Conservation (phyloP, 2,888 invertebrate genomes). For the Rhagophthalmus giganteus region DNA sequence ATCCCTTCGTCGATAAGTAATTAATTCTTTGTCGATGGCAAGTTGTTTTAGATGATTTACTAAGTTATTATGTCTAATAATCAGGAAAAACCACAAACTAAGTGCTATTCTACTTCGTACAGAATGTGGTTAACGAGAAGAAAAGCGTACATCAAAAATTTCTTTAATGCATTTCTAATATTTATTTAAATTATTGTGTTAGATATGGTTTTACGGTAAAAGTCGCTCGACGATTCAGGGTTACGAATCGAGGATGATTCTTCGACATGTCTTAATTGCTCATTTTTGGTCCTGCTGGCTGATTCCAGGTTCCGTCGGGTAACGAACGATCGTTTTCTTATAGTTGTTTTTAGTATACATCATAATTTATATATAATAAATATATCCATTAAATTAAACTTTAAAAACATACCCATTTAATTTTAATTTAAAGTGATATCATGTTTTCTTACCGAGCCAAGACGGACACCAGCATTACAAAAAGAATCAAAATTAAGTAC, state of each 20-base stretch:
- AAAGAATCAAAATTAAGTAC: neutral
- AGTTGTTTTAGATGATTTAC: conserved; percentile 1
- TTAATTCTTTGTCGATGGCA: conserved; percentile 4
- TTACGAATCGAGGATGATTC: conserved; percentile 19
- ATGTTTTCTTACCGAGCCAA: neutral
- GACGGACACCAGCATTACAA: neutral
- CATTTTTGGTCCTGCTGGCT: conserved; percentile 24
- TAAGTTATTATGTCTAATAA: conserved; percentile 2
- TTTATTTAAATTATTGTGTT: conserved; percentile 15
- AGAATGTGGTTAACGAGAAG: no score
- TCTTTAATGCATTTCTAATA: no score
- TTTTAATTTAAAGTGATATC: neutral
- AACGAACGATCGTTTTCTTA: no score
- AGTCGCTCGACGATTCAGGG: conserved; percentile 8
- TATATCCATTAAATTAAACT: neutral
- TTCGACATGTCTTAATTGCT: conserved; percentile 20
- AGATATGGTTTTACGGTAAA: conserved; percentile 19
- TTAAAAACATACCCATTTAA: neutral
- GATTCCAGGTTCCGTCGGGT: conserved; percentile 25
- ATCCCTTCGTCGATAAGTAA: conserved; percentile 8
- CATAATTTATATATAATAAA: no score
- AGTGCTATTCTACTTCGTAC: neutral
- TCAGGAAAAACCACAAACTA: neutral
- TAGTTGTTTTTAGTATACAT: no score
- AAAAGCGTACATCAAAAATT: no score